phyloP scores from a whole-genome alignment of 64 coral and sea anemone genomes.

The Anthopleura sola region DNA sequence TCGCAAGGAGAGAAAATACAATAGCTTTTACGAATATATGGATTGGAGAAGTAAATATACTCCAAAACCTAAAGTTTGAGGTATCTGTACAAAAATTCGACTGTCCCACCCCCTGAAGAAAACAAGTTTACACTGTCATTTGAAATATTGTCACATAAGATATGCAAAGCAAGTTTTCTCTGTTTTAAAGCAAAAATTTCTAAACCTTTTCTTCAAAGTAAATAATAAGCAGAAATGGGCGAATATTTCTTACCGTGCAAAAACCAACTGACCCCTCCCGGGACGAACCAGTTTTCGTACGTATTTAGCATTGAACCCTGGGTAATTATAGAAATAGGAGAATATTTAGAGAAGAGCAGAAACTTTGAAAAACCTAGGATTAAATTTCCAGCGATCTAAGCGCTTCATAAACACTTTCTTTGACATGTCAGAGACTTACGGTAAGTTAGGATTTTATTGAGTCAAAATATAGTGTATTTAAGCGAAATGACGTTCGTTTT shows the following conservation, averaged over 20 bases:
- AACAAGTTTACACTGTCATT: too few species aligned
- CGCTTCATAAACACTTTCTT: slow-evolving; percentile 14
- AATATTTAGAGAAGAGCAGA: slow-evolving; percentile 6
- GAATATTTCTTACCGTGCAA: neutral
- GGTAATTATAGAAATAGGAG: slow-evolving; percentile 33
- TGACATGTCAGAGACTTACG: slow-evolving; percentile 97
- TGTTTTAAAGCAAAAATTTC: too few species aligned
- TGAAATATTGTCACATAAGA: too few species aligned
- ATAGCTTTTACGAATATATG: too few species aligned
- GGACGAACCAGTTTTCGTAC: neutral
- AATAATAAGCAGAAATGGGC: too few species aligned
- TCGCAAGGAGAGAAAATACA: too few species aligned
- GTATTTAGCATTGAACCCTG: slow-evolving; percentile 35
- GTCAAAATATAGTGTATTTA: neutral
- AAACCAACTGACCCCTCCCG: neutral
- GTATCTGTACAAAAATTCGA: too few species aligned
- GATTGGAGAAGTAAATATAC: neutral
- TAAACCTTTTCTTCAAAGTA: too few species aligned
- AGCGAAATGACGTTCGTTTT: neutral
- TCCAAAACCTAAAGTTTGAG: too few species aligned
- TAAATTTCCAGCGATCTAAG: slow-evolving; percentile 6
- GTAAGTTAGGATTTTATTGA: slow-evolving; percentile 32
- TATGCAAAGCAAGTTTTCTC: too few species aligned
- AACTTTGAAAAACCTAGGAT: slow-evolving; percentile 1
- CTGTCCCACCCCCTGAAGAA: too few species aligned